phyloP scores from a whole-genome alignment of 2,113 vertebrate genomes.

The Stigmatopora nigra region DNA sequence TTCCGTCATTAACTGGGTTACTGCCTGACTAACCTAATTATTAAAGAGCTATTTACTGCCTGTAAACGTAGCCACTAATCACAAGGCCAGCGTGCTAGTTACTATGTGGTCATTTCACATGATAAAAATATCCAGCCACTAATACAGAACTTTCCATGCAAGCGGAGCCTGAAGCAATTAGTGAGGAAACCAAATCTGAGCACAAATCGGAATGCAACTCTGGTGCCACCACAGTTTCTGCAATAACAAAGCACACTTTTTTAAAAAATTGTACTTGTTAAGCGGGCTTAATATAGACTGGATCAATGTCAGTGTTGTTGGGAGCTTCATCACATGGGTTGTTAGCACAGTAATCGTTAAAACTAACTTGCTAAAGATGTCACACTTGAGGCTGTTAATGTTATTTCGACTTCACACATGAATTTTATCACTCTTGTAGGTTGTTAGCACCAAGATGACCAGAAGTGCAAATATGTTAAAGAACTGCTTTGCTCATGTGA shows the following conservation, averaged over 20 bases:
- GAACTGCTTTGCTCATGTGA: not conserved
- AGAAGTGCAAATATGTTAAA: not conserved
- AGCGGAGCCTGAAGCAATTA: not conserved
- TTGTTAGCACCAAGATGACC: not conserved
- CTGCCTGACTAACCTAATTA: too few relatives aligned
- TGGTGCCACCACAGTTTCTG: not conserved
- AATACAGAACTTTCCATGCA: not conserved
- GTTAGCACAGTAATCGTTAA: not conserved
- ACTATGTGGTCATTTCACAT: not conserved
- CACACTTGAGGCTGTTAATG: slow-evolving; percentile 12
- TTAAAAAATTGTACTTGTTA: not conserved
- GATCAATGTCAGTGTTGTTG: slow-evolving; percentile 31
- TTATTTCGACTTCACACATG: slow-evolving; percentile 42
- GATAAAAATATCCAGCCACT: not conserved
- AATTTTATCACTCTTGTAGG: not conserved
- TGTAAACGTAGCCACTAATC: too few relatives aligned
- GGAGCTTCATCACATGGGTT: not conserved
- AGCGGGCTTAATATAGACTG: slow-evolving; percentile 44
- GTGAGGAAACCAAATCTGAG: slow-evolving; percentile 4
- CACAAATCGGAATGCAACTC: slow-evolving; percentile 10
- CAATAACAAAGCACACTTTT: not conserved
- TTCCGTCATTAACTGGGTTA: too few relatives aligned
- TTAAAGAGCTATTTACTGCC: too few relatives aligned
- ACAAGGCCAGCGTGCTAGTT: not conserved
- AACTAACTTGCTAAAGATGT: not conserved